Base-by-base conservation (phyloP, 2,797 vertebrate genomes). In the Pseudochirops corinnae region DNA sequence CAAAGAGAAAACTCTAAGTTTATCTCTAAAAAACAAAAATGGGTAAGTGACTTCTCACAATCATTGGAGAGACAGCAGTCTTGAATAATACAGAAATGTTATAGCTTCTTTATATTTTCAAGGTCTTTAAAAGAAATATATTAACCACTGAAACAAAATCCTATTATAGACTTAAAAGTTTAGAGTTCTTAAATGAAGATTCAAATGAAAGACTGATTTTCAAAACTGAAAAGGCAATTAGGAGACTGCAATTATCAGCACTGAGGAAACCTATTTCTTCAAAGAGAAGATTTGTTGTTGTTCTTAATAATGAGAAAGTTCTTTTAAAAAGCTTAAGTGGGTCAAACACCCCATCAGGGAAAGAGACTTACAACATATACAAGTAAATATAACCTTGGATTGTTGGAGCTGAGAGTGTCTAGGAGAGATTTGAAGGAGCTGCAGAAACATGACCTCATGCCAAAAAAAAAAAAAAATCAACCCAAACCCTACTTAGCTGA, bases 111-210 rank as follows among this genome's bases (percentile, higher is more conserved):
- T 93, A 21, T 90, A 31, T 46, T 90, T 93, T 46, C 57, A 53
- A 60, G 90, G 0, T 18, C 26, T 93, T 93, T 96, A 93, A 95
- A 74, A 93, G 92, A 95, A 26, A 94, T 90, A 21, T 60, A 90
- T 92, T 95, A 95, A 39, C 56, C 56, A 58, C 29, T 60, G 55
- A 92, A 93, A 92, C 52, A 92, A 95, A 93, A 58, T 55, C 29
- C 52, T 52, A 13, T 33, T 10, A 92, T 3, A 91, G 21, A 31
- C 96, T 52, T 5, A 94, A 93, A 95, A 95, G 60, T 24, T 92
- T 24, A 50, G 90, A 53, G n/a, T 90, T 92, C 92, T 94, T 6
- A 96, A 94, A 94, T 53, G 31, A 96, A 50, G 56, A 31, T 92
- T 74, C 90, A 95, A 91, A n/a, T 82, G 21, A 21, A 55, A 91